Evolutionary conservation across 2,113 vertebrate species (phyloP).

Genomic region (Charadrius vociferus): DNA sequence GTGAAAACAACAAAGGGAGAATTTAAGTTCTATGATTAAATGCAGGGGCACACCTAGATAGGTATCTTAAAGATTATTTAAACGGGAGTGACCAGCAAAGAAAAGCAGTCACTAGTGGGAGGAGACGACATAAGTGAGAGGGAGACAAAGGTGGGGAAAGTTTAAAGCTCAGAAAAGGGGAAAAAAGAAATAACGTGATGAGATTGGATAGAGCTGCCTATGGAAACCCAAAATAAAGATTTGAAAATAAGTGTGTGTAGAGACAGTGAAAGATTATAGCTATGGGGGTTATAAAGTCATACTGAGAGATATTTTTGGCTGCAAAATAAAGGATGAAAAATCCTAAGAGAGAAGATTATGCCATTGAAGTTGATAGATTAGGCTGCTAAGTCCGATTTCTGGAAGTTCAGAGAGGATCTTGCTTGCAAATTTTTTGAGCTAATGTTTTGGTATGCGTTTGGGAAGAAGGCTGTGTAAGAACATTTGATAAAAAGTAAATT

Average conservation of each 20-base stretch:
- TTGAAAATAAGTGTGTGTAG: not conserved
- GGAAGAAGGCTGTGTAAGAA: not conserved
- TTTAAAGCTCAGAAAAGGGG: not conserved
- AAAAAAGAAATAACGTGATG: not conserved
- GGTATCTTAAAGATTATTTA: not conserved
- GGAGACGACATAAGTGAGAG: not conserved
- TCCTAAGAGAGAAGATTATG: not conserved
- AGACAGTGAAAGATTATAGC: not conserved
- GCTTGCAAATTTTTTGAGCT: not conserved
- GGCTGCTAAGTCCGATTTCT: not conserved
- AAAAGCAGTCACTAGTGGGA: not conserved
- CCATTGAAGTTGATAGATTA: not conserved
- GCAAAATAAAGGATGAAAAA: not conserved
- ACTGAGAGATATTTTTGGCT: not conserved
- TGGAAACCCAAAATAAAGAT: not conserved
- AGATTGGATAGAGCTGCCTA: not conserved
- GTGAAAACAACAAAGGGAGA: not conserved
- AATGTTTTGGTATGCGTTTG: not conserved
- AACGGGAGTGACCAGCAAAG: not conserved
- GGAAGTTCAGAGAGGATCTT: not conserved
- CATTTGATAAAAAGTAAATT: not conserved
- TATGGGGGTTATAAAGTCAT: not conserved
- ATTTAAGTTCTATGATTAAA: not conserved
- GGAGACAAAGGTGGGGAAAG: not conserved
- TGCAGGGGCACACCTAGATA: fast-evolving